These are phyloP conservation scores for Ursus arctos DNA, from an alignment of 2,113 vertebrate genomes.

Conservation along the genomic window DNA sequence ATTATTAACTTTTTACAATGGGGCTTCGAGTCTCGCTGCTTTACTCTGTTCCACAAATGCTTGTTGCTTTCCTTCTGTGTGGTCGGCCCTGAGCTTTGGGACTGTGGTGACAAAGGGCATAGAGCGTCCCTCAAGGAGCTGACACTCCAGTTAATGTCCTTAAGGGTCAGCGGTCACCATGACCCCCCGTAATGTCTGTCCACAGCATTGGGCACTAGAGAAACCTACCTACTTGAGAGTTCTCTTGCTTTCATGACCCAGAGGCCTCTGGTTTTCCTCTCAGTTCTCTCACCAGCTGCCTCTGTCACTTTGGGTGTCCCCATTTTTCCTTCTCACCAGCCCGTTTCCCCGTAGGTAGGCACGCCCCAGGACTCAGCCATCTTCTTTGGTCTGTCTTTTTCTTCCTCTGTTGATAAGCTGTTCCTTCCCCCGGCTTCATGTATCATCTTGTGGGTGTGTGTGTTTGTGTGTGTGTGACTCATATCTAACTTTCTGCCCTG, in stretches of 20 bases:
- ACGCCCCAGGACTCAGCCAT: not conserved
- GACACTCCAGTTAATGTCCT: not conserved
- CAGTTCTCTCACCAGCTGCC: not conserved
- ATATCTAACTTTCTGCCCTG: not conserved
- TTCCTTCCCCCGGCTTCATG: not conserved
- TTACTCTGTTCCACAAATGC: not conserved
- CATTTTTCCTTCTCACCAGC: not conserved
- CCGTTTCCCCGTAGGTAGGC: not conserved
- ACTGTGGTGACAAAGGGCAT: not conserved
- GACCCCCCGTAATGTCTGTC: not conserved
- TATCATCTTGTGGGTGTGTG: not conserved
- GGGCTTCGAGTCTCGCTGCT: not conserved
- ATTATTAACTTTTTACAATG: constrained; percentile 5
- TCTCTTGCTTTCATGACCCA: not conserved
- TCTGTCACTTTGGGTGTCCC: not conserved
- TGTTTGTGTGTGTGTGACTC: not conserved
- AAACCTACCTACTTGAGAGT: not conserved
- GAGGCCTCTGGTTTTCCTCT: not conserved
- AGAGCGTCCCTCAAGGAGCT: not conserved
- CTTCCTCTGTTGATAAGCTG: not conserved
- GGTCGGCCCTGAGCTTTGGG: not conserved
- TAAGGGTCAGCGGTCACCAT: not conserved
- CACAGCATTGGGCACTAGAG: not conserved
- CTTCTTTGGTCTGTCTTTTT: not conserved
- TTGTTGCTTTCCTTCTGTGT: not conserved